These are phyloP conservation scores for Sebastes iracundus DNA, from an alignment of 2,797 vertebrate species.

Conservation along the genomic window DNA sequence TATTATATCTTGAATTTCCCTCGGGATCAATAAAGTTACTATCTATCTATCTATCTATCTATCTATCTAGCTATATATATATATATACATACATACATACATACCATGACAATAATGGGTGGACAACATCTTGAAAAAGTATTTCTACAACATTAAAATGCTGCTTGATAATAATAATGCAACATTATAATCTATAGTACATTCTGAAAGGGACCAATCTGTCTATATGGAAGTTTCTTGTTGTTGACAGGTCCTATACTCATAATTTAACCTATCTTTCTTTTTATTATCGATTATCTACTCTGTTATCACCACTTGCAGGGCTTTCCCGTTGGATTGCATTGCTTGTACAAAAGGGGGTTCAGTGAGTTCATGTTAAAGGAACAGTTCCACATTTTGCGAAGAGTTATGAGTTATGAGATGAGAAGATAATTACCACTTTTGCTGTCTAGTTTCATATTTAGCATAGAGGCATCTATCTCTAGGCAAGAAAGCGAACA, in stretches of 20 bases:
- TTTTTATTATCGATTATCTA: neutral
- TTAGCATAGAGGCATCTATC: neutral
- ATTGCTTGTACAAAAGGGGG: neutral
- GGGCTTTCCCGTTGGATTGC: neutral
- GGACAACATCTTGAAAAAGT: neutral
- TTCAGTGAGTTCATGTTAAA: conserved; percentile 36
- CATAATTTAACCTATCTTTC: neutral
- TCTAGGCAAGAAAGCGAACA: neutral
- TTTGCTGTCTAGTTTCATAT: neutral
- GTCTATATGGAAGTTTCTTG: neutral
- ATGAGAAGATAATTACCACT: neutral
- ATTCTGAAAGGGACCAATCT: neutral
- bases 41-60: too few species aligned
- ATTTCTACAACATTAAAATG: neutral
- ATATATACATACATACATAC: too few species aligned
- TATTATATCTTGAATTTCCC: too few species aligned
- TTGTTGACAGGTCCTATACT: neutral
- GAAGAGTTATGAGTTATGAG: too few species aligned
- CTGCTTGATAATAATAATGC: neutral
- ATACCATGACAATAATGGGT: neutral
- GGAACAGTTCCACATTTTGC: neutral
- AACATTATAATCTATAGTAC: neutral
- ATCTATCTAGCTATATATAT: too few species aligned
- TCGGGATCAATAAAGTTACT: too few species aligned
- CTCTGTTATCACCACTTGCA: neutral